Evolutionary conservation across 2,888 invertebrate species (phyloP), one percentile per base, ranked within the genome.

Genomic region (Synergus umbraculus): DNA sequence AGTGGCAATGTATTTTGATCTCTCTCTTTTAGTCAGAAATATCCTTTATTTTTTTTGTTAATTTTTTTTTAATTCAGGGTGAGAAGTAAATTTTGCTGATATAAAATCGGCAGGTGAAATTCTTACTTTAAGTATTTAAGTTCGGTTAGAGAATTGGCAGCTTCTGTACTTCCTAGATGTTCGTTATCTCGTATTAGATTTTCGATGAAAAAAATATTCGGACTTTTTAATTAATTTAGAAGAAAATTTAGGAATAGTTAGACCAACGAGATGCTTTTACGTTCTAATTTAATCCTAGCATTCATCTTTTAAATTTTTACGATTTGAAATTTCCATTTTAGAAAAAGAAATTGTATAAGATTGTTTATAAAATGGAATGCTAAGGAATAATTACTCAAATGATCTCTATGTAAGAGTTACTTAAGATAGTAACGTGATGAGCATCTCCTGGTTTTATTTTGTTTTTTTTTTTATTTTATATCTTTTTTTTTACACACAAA

Each of bases 1-100:
- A 93, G 94, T 94, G 94, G 94, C 94, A 94, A 94, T 94, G 94
- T 94, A 92, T 92, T 94, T 95, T 95, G 95, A 95, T 95, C 95
- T 95, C 95, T 95, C 94, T 95, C 94, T 94, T 94, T 94, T 95
- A 95, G 94, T 95, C 95, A 95, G 94, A 94, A 94, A 94, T 94
- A 93, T 93, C 93, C 87, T 88, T 85, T 85, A 83, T 84, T 84
- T 86, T 84, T 86, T 83, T 83, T 90, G 89, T 90, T 91, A 67
- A 66, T 49, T 84, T 83, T 87, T 90, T 91, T 91, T 90, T 90
- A 88, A 89, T 90, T 89, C 89, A 88, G 87, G 89, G 86, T 89
- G 89, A 89, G 87, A 90, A 87, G 83, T 85, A 86, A 87, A 87
- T 85, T 87, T 89, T 86, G 85, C 85, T 88, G 85, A 86, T 86